These are phyloP conservation scores for Recurvirostra avosetta DNA, from an alignment of 2,113 vertebrate genomes.

Conservation along the genomic window DNA sequence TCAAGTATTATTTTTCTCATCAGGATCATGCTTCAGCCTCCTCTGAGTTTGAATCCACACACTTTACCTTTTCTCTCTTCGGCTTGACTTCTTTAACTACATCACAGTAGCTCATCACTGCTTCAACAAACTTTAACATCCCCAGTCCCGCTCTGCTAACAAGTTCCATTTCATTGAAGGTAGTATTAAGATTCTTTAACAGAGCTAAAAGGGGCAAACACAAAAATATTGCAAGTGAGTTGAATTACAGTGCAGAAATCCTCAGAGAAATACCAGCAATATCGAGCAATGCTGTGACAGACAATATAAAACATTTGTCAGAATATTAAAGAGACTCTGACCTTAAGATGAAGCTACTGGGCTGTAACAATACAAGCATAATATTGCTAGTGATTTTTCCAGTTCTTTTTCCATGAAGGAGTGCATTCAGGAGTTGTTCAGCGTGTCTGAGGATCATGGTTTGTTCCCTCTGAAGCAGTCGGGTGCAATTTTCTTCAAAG, in stretches of 20 bases:
- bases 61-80: conserved; percentile 89
- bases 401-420: neutral
- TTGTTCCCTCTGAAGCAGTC: neutral
- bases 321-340: neutral
- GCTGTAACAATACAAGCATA: neutral
- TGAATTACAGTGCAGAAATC: neutral
- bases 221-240: neutral
- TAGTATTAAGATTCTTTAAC: conserved; percentile 86
- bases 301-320: neutral
- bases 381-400: neutral
- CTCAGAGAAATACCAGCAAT: neutral
- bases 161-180: conserved; percentile 87
- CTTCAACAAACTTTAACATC: conserved; percentile 95
- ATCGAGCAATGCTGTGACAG: neutral
- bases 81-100: conserved; percentile 90
- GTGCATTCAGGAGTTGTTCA: neutral
- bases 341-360: neutral
- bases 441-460: neutral
- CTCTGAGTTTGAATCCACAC: neutral
- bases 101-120: conserved; percentile 92
- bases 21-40: neutral
- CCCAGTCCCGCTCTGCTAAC: conserved; percentile 94
- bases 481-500: neutral
- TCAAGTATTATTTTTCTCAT: neutral
- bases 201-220: conserved; percentile 70